Base-by-base conservation (phyloP, 2,888 invertebrate species). In the Agriotes lineatus region DNA sequence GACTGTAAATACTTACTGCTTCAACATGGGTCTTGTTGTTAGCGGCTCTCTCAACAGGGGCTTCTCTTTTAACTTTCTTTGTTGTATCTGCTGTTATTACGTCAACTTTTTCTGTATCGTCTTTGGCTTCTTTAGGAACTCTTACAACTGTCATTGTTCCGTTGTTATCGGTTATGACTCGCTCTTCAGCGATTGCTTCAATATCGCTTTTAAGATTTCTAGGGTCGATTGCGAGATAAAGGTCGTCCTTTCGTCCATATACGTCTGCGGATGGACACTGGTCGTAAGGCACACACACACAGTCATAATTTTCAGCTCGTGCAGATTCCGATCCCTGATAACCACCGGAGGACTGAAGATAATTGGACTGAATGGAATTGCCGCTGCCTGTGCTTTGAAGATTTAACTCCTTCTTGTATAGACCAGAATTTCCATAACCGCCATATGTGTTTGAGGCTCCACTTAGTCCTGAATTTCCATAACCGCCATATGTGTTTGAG, bases 261-360 rank as follows among this genome's bases (percentile, higher is more conserved):
- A 94, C 88, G 84, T 95, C 94, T 77, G 92, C 90, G 16, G 90
- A 90, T 2, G 93, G 90, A 77, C 96, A 96, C 82, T 95, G 94
- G 67, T 93, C 91, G 78, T 90, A 91, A 66, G 93, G 93, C 1
- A 96, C 95, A 80, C 96, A 96, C 22, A 92, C 88, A 77, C 96
- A 96, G 75, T 95, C 93, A 67, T 91, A 90, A 66, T 89, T 88
- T 84, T 91, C 91, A 66, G 85, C 83, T 78, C 90, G 88, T 3
- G 83, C 80, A 1, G 86, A 85, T 72, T 87, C 87, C 54, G 85
- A 83, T 58, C 84, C 86, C 74, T 82, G 82, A 68, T 83, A 85
- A 67, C 84, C 83, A 20, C 82, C 83, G 20, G 71, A 75, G 5
- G 79, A 77, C 59, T 82, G 79, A 6, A 82, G 73, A 56, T 79